These are phyloP conservation scores for Ichneumon xanthorius DNA, from an alignment of 2,888 invertebrate genomes.

Conservation along the genomic window DNA sequence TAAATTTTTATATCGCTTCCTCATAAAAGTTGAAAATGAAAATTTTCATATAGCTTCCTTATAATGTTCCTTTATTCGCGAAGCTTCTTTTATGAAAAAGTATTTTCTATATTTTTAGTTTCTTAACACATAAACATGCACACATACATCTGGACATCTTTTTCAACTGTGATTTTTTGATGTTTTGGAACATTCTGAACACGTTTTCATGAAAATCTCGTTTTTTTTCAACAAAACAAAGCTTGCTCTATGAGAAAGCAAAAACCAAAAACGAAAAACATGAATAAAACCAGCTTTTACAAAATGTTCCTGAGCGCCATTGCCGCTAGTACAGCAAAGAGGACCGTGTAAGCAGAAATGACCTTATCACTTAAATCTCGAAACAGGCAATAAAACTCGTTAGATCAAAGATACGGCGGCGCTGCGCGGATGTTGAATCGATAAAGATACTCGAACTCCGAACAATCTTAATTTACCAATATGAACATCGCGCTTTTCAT, in stretches of 20 bases:
- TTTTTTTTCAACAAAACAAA: no score
- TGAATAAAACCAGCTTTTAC: not conserved
- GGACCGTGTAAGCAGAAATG: not conserved
- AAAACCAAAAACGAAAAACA: not conserved
- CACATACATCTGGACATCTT: not conserved
- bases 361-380: slow-evolving; percentile 26
- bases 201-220: no score
- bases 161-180: not conserved
- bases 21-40: no score
- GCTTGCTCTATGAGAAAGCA: not conserved
- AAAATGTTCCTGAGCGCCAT: not conserved
- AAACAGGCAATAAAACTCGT: slow-evolving; percentile 26
- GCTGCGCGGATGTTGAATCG: not conserved
- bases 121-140: not conserved
- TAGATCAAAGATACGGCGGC: not conserved
- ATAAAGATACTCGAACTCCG: slow-evolving; percentile 45
- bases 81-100: no score
- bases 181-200: not conserved
- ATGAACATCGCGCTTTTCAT: slow-evolving; percentile 51
- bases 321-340: not conserved
- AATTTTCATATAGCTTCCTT: no score
- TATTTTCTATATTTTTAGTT: no score
- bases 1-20: no score
- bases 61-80: no score
- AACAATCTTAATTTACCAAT: slow-evolving; percentile 44